Conservation (phyloP, 1,140 invertebrate species). For the Drosophila murphyi region DNA sequence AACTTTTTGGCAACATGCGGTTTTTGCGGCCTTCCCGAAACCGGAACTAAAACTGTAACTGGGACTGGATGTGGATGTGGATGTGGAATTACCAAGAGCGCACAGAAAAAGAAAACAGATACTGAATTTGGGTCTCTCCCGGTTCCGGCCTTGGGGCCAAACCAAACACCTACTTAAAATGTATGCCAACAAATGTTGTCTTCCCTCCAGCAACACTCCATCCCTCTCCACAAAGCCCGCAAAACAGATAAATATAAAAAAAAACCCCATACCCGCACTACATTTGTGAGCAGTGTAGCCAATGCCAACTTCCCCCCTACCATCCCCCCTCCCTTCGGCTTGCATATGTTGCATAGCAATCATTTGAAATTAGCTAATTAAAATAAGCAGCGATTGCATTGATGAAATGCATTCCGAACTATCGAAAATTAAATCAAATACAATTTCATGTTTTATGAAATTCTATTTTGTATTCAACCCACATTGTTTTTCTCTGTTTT, state of each 20-base stretch:
- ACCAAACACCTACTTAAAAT: constrained; percentile 14
- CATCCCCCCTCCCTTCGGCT: not conserved
- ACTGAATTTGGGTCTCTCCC: constrained; percentile 3
- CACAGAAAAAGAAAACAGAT: not conserved
- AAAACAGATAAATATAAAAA: not conserved
- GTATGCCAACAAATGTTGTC: constrained; percentile 1
- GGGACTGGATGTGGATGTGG: too few relatives aligned
- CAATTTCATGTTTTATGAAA: constrained; percentile 43
- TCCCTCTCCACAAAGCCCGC: not conserved
- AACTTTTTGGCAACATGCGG: constrained; percentile 42
- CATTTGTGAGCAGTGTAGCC: not conserved
- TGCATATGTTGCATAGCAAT: too few relatives aligned
- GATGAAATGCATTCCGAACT: constrained; percentile 54
- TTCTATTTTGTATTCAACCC: constrained; percentile 31
- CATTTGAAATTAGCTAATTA: constrained; percentile 55
- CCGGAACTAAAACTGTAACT: constrained; percentile 32
- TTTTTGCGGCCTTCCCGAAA: constrained; percentile 1
- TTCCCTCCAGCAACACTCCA: not conserved
- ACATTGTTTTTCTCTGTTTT: constrained; percentile 12
- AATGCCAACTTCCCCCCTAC: not conserved
- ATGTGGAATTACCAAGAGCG: not conserved
- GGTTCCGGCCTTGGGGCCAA: constrained; percentile 35
- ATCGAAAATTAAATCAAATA: constrained; percentile 55
- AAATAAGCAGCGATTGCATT: constrained; percentile 52
- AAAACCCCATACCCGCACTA: constrained; percentile 1